Conservation (phyloP, 2,888 invertebrate species). For the Trypoxylon attenuatum region DNA sequence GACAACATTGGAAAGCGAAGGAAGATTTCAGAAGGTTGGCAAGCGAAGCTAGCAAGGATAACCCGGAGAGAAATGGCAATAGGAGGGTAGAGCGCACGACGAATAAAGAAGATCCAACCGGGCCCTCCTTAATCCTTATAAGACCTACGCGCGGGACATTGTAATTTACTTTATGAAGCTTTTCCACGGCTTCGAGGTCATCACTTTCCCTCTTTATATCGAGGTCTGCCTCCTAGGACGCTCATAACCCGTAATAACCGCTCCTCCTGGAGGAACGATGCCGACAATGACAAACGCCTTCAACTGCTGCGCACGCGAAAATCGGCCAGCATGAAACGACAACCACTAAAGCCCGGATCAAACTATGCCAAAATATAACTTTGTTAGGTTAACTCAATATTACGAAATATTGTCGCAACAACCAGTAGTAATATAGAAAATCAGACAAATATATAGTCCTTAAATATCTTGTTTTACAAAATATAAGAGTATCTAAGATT, state of each 20-base stretch:
- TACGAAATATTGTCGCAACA: no score
- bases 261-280: constrained; percentile 17
- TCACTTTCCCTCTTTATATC: constrained; percentile 52
- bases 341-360: neutral
- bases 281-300: constrained; percentile 44
- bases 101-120: neutral
- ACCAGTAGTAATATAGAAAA: no score
- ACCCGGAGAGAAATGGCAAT: neutral
- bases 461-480: no score
- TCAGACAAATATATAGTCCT: no score
- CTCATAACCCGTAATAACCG: constrained; percentile 40
- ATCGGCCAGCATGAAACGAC: constrained; percentile 18
- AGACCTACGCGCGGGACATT: constrained; percentile 55
- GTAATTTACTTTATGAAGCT: constrained; percentile 59
- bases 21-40: no score
- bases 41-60: no score
- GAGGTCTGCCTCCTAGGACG: constrained; percentile 17
- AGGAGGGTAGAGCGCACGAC: neutral
- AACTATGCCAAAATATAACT: no score
- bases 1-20: no score
- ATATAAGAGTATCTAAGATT: no score
- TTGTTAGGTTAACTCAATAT: no score
- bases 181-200: constrained; percentile 45
- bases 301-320: constrained; percentile 35
- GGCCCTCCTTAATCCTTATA: constrained; percentile 54